Percentiles rank a stretch among this genome's conserved stretches.
Conservation (phyloP, 2,797 vertebrate genomes). For the Lutjanus campechanus region DNA sequence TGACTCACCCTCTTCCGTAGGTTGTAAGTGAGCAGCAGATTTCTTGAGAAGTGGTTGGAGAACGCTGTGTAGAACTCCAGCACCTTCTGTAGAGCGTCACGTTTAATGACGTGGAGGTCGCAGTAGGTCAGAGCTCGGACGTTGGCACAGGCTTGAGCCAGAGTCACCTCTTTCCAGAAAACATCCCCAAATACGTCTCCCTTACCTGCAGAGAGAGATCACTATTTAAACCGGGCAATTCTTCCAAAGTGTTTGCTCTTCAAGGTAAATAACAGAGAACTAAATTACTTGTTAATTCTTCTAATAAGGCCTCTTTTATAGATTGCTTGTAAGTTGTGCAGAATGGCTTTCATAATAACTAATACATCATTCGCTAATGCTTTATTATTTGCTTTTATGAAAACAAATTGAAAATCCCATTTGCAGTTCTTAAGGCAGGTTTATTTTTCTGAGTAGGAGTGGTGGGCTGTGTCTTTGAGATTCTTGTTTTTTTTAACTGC, state of each 20-base stretch:
- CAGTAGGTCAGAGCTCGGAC: slow-evolving; percentile 98
- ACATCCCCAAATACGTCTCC: slow-evolving; percentile 99
- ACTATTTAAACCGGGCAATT: not conserved
- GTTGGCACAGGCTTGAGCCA: slow-evolving; percentile 97
- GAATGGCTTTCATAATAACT: not conserved
- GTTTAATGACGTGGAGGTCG: slow-evolving; percentile 97
- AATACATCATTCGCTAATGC: not conserved
- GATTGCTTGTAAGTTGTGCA: not conserved
- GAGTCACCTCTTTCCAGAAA: slow-evolving; percentile 98
- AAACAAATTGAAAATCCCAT: not conserved
- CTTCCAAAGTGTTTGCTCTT: not conserved
- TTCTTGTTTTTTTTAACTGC: not conserved
- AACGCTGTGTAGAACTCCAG: slow-evolving; percentile 99
- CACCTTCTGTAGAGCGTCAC: slow-evolving; percentile 98
- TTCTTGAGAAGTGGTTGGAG: slow-evolving; percentile 98
- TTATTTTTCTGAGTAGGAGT: not conserved
- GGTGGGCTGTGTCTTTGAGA: not conserved
- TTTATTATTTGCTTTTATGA: slow-evolving; percentile 3
- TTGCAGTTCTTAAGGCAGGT: not conserved
- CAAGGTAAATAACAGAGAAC: not conserved
- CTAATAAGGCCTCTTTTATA: not conserved
- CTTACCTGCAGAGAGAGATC: slow-evolving; percentile 87
- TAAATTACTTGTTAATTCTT: no score
- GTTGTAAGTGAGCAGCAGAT: slow-evolving; percentile 98
- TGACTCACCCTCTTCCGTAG: slow-evolving; percentile 95